These are phyloP conservation scores for Turdus rufiventris DNA, from an alignment of 2,113 vertebrate genomes.

Conservation along the genomic window DNA sequence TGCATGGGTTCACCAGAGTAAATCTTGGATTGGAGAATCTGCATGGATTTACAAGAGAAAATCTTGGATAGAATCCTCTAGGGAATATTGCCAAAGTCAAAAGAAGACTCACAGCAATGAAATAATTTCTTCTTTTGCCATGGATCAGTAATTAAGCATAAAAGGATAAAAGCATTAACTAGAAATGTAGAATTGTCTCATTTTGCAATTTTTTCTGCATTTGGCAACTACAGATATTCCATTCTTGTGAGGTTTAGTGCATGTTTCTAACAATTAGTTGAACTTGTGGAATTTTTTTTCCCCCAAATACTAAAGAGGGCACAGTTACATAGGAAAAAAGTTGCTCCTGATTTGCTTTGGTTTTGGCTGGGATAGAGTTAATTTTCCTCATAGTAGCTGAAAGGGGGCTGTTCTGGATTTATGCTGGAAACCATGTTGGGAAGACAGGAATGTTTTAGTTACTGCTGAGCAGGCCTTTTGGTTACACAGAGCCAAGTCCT, in stretches of 20 bases:
- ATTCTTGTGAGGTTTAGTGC: background rate
- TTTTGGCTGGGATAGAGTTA: background rate
- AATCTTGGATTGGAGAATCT: background rate
- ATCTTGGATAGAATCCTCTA: background rate
- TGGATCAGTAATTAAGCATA: background rate
- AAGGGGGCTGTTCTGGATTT: background rate
- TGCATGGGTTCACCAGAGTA: background rate
- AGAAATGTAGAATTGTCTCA: background rate
- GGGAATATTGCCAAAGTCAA: background rate
- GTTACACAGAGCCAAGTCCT: no score
- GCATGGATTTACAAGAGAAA: background rate
- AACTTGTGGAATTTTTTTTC: background rate
- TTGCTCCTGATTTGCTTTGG: fast-evolving
- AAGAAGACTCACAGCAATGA: background rate
- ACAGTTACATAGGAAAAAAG: background rate
- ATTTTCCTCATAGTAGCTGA: background rate
- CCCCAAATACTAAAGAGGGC: background rate
- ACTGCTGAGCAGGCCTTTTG: background rate
- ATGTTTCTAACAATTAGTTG: background rate
- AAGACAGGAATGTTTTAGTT: background rate
- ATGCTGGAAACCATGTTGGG: background rate
- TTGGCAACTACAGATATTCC: background rate
- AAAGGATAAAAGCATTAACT: background rate
- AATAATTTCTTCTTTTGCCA: background rate
- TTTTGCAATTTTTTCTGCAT: background rate